phyloP scores from a whole-genome alignment of 2,113 vertebrate genomes.

The Dendrocopos noguchii region DNA sequence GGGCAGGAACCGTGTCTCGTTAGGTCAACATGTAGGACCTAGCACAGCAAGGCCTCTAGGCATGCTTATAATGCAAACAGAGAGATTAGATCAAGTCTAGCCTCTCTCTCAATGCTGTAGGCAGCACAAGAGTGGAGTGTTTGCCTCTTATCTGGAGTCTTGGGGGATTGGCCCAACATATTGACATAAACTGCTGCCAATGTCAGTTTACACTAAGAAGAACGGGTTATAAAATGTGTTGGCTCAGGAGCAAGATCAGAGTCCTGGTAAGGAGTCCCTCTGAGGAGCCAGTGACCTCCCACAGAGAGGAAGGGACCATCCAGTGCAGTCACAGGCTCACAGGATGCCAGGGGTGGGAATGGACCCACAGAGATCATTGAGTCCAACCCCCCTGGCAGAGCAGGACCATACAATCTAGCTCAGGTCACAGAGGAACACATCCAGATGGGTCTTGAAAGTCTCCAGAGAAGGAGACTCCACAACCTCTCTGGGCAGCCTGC shows the following conservation, averaged over 20 bases:
- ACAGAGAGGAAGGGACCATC: background rate
- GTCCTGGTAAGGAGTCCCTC: background rate
- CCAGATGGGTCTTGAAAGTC: no score
- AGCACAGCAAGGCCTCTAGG: constrained; percentile 29
- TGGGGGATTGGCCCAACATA: constrained; percentile 49
- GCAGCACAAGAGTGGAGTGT: constrained; percentile 56
- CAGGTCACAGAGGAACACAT: no score
- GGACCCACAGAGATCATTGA: no score
- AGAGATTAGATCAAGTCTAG: constrained; percentile 52
- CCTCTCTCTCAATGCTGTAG: constrained; percentile 57
- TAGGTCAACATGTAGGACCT: background rate
- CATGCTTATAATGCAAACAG: constrained; percentile 58
- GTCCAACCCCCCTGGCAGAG: no score
- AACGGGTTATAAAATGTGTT: constrained; percentile 2
- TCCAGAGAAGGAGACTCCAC: no score
- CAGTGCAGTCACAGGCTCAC: background rate
- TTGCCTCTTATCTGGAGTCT: constrained; percentile 67
- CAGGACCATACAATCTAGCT: no score
- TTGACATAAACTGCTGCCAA: constrained; percentile 63
- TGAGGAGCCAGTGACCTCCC: background rate
- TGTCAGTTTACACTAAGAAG: constrained; percentile 33
- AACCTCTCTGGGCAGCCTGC: no score
- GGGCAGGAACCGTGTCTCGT: background rate
- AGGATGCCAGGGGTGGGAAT: no score
- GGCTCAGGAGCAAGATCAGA: constrained; percentile 18